Base-by-base conservation (phyloP, 2,113 vertebrate species). In the Leuciscus idus region DNA sequence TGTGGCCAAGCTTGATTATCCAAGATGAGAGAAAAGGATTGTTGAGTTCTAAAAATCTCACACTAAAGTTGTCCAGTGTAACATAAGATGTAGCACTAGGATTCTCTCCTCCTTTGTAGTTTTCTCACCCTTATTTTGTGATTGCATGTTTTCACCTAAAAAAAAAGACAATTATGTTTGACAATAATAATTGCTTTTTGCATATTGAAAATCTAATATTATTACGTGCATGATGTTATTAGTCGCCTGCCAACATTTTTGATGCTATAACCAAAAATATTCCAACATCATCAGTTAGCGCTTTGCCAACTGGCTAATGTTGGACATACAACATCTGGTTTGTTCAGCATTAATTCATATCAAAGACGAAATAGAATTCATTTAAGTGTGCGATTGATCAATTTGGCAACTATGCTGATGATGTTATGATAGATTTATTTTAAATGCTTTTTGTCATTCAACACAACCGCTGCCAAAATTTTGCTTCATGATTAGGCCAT, bases 1-100 rank as follows among this genome's bases (percentile, higher is more conserved):
- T 94, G 91, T 90, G 93, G 93, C 94, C 94, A 93, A 92, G 93
- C 92, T 93, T 93, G 94, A 94, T 93, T 95, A 93, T 95, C 93
- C 92, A 89, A 95, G 92, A 95, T 94, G 92, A 90, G 91, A 94
- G 92, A 92, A 91, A 89, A 93, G 91, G 90, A 92, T 93, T 94
- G 92, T 92, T 93, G 93, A 94, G 93, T 92, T 94, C 90, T 93
- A 93, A 90, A 93, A 92, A 93, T 93, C 87, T 91, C 91, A 91
- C 91, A 92, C 90, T 87, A 93, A 92, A 93, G 90, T 89, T 81
- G 88, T 50, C 81, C 88, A 89, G 87, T 86, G 90, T 92, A 91
- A 91, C 90, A 92, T 90, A 92, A 64, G 89, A 43, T 92, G 87
- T 85, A 86, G 64, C 89, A 87, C 90, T 81, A 89, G 79, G 79